Conservation (phyloP, 2,113 vertebrate genomes). For the Macrotis lagotis region DNA sequence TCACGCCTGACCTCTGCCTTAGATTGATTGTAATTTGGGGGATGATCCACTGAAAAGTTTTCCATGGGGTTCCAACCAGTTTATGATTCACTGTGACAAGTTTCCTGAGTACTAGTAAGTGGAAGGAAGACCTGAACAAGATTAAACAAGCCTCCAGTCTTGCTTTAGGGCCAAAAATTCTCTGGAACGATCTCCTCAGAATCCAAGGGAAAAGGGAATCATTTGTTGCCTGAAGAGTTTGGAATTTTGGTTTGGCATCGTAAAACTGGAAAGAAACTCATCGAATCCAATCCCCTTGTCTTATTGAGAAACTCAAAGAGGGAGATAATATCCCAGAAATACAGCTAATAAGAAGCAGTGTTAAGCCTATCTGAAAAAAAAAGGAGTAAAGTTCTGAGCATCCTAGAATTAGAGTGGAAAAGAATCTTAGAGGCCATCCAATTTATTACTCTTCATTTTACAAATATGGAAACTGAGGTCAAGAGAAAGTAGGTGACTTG, state of each 20-base stretch:
- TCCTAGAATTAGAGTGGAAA: neutral
- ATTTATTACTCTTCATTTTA: neutral
- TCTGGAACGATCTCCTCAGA: neutral
- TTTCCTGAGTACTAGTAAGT: slow-evolving; percentile 58
- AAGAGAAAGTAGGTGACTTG: neutral
- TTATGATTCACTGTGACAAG: slow-evolving; percentile 61
- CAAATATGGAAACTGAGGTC: neutral
- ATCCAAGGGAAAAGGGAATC: neutral
- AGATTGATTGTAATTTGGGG: neutral
- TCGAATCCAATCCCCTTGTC: neutral
- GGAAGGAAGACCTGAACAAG: slow-evolving; percentile 9
- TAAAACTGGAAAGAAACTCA: neutral
- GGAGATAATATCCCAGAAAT: neutral
- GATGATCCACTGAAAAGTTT: neutral
- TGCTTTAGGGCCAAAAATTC: slow-evolving; percentile 33
- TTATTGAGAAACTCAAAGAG: too few species aligned
- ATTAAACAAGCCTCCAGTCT: neutral
- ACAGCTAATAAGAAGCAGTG: too few species aligned
- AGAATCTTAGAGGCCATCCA: neutral
- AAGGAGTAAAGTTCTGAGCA: neutral
- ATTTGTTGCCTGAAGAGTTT: neutral
- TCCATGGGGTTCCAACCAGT: neutral
- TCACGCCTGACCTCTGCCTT: neutral
- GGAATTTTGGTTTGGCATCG: neutral
- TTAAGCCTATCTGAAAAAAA: neutral